Conservation (phyloP, 2,888 invertebrate species). For the Podotricha telesiphe region DNA sequence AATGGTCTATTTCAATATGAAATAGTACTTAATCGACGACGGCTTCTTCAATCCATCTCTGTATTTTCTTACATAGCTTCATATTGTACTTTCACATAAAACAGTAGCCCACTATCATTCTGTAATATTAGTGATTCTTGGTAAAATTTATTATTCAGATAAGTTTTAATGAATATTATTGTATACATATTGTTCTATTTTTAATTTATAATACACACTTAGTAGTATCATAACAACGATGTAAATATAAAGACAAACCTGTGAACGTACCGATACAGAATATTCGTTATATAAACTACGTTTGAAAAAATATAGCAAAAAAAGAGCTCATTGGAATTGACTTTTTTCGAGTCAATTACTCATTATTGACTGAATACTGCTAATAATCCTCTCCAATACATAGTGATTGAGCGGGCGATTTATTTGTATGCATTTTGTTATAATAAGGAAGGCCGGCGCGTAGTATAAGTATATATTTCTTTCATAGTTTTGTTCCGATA, state of each 20-base stretch:
- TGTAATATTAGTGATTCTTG: no score
- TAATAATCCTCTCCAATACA: constrained; percentile 1
- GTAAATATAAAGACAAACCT: not conserved
- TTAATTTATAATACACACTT: no score
- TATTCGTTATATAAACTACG: constrained; percentile 17
- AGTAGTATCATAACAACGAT: no score
- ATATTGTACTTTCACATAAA: no score
- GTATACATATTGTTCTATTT: no score
- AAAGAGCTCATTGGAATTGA: constrained; percentile 4
- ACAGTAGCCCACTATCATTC: no score
- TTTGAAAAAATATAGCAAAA: constrained; percentile 9
- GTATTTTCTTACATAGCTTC: no score
- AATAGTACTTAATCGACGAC: no score
- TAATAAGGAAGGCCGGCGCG: not conserved
- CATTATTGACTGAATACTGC: constrained; percentile 5
- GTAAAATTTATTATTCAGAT: no score
- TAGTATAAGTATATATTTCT: not conserved
- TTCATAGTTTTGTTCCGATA: not conserved
- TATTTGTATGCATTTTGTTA: constrained; percentile 6
- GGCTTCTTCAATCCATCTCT: no score
- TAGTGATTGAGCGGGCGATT: not conserved
- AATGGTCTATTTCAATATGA: no score
- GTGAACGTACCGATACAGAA: constrained; percentile 12
- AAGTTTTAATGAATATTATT: no score
- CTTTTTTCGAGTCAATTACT: constrained; percentile 24